These are phyloP conservation scores for Euspilapteryx auroguttella DNA, from an alignment of 2,888 invertebrate species.

Conservation along the genomic window DNA sequence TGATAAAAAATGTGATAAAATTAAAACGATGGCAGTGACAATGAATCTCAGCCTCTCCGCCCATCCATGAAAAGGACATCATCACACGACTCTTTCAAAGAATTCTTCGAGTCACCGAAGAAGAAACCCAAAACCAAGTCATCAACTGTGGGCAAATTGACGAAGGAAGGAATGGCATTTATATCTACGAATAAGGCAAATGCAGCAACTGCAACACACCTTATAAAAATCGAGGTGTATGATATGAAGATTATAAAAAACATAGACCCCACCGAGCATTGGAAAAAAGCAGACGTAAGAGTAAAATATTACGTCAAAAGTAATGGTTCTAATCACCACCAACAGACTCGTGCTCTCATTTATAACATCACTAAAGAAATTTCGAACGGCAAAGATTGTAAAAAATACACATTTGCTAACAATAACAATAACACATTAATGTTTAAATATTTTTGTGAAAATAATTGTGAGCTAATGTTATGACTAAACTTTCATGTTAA, in stretches of 20 bases:
- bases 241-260: conserved; percentile 3
- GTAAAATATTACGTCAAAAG: conserved; percentile 1
- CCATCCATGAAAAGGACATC: neutral
- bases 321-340: neutral
- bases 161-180: neutral
- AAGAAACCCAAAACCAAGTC: neutral
- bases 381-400: neutral
- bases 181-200: conserved; percentile 3
- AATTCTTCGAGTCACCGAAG: neutral
- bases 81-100: neutral
- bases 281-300: conserved; percentile 5
- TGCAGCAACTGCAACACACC: conserved; percentile 5
- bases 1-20: too few relatives aligned
- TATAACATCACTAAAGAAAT: conserved; percentile 2
- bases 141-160: neutral
- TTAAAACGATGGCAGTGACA: too few relatives aligned
- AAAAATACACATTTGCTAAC: neutral
- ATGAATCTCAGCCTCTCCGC: neutral
- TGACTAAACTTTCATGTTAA: too few relatives aligned
- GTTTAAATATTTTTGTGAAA: too few relatives aligned
- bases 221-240: conserved; percentile 6
- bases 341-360: conserved; percentile 1
- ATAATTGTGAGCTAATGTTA: too few relatives aligned
- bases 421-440: too few relatives aligned
- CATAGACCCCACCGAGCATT: conserved; percentile 3